A percentile compares a stretch with the other conserved stretches of the same genome.
Evolutionary conservation across 2,113 vertebrate genomes (phyloP).

Genomic region (Prolemur simus): DNA sequence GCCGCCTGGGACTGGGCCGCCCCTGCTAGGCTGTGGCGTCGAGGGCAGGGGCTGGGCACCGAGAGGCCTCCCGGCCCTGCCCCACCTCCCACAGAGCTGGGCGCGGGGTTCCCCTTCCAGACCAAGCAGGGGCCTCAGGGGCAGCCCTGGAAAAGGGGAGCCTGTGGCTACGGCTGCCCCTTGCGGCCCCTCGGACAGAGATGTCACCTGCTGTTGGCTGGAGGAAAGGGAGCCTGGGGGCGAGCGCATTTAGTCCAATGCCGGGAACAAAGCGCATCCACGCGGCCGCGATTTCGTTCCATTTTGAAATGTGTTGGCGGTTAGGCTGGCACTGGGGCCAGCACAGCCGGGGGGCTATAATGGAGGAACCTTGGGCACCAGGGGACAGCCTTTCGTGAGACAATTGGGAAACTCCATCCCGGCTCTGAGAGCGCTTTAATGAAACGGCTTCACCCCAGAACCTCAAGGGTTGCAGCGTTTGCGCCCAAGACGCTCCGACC

Average conservation of each 20-base stretch:
- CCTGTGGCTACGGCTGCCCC: neutral
- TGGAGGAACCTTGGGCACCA: neutral
- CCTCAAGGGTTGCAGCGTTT: neutral
- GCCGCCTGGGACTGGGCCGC: neutral
- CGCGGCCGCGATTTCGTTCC: neutral
- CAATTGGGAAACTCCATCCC: neutral
- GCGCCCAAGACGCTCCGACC: rapidly evolving
- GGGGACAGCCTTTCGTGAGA: neutral
- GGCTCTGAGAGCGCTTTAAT: neutral
- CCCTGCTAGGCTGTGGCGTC: neutral
- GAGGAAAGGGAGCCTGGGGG: neutral
- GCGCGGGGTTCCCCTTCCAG: neutral
- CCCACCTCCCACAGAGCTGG: neutral
- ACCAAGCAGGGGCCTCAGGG: neutral
- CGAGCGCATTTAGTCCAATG: neutral
- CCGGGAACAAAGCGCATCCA: constrained; percentile 48
- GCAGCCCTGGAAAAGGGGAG: neutral
- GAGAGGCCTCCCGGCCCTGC: neutral
- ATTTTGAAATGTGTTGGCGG: neutral
- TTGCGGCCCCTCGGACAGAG: neutral
- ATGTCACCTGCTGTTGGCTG: neutral
- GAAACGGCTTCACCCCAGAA: neutral
- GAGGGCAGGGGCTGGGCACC: neutral
- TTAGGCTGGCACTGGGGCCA: neutral
- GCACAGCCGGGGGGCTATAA: neutral